These are phyloP conservation scores for Oreohelix idahoensis DNA, from an alignment of 1,140 invertebrate genomes.

Conservation along the genomic window DNA sequence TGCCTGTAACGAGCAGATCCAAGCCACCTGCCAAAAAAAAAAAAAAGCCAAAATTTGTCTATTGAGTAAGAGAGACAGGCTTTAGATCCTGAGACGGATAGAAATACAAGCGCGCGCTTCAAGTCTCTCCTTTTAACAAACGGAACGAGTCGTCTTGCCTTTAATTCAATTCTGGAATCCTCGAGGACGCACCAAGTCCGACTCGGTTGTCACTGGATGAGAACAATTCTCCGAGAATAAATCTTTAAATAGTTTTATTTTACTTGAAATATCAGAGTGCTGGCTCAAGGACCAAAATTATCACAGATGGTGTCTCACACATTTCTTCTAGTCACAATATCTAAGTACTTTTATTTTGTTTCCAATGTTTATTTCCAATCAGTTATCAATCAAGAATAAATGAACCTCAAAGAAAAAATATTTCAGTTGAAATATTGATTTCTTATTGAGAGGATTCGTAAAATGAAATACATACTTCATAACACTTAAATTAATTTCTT, in stretches of 20 bases:
- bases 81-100: background rate
- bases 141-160: background rate
- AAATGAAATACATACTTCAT: too few relatives aligned
- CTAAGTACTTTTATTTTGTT: too few relatives aligned
- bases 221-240: constrained; percentile 14
- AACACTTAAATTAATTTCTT: too few relatives aligned
- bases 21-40: background rate
- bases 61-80: background rate
- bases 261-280: background rate
- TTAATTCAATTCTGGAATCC: constrained; percentile 23
- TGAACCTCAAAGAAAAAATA: too few relatives aligned
- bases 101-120: background rate
- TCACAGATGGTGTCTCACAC: too few relatives aligned
- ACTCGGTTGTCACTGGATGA: background rate
- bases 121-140: constrained; percentile 10
- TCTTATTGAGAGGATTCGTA: too few relatives aligned
- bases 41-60: background rate
- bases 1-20: background rate
- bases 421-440: too few relatives aligned
- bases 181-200: background rate
- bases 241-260: constrained; percentile 21
- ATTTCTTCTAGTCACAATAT: too few relatives aligned
- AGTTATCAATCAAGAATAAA: too few relatives aligned
- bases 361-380: too few relatives aligned
- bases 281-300: background rate